These are phyloP conservation scores for Ornithorhynchus anatinus DNA, from an alignment of 2,113 vertebrate genomes.

Conservation along the genomic window DNA sequence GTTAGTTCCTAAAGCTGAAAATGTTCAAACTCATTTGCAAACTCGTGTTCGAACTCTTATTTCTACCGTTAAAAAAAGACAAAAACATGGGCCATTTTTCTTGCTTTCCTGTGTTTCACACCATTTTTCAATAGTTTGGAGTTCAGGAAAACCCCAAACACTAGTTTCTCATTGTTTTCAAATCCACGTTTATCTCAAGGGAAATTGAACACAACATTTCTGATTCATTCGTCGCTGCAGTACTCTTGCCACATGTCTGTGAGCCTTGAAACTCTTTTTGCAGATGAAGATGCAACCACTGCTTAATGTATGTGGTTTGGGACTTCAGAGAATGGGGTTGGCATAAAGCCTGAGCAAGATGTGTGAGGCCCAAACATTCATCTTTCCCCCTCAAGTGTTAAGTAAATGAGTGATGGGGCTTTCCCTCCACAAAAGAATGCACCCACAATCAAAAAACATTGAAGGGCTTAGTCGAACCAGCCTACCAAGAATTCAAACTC, in stretches of 20 bases:
- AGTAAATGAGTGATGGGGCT: not conserved
- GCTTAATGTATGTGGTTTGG: not conserved
- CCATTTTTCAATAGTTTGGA: constrained; percentile 16
- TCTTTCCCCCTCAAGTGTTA: not conserved
- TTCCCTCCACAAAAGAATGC: not conserved
- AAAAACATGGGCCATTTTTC: constrained; percentile 10
- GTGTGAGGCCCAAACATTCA: not conserved
- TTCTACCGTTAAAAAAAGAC: too few species aligned
- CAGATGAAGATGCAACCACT: not conserved
- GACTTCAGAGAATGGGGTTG: not conserved
- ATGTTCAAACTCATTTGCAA: too few species aligned
- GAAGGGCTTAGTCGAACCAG: not conserved
- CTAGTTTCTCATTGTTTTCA: constrained; percentile 21
- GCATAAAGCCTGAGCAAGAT: constrained; percentile 10
- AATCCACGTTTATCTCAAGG: not conserved
- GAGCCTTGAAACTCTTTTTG: not conserved
- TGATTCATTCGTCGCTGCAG: not conserved
- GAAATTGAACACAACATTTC: not conserved
- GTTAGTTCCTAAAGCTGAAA: too few species aligned
- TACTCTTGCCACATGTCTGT: not conserved
- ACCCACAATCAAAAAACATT: not conserved
- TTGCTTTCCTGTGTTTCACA: constrained; percentile 23
- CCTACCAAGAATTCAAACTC: too few species aligned
- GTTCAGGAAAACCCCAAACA: not conserved
- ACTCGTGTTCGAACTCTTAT: too few species aligned